Percentiles rank a stretch among this genome's conserved stretches.
Conservation (phyloP, 2,888 invertebrate species). For the Ligdia adustata region DNA sequence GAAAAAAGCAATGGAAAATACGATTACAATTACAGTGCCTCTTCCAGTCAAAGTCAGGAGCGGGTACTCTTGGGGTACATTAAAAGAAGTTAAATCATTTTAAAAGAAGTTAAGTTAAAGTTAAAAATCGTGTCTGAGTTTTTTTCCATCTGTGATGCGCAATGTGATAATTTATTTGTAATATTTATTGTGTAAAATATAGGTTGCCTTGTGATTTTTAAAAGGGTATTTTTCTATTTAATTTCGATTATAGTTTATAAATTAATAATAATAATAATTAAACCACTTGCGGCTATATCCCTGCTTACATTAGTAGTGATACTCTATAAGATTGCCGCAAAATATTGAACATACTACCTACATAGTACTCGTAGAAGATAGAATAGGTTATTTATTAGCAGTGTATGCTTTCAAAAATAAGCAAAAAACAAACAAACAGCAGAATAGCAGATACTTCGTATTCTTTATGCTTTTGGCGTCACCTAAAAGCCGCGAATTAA, state of each 20-base stretch:
- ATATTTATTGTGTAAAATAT: not conserved
- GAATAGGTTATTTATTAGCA: too few species aligned
- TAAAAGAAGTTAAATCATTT: conserved; percentile 47
- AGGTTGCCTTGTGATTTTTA: too few species aligned
- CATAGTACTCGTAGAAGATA: too few species aligned
- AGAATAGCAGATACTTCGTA: not conserved
- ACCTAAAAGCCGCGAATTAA: conserved; percentile 28
- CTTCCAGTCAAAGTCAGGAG: conserved; percentile 94
- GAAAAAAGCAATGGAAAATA: conserved; percentile 91
- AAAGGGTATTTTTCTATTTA: too few species aligned
- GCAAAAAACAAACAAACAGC: not conserved
- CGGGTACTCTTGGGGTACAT: conserved; percentile 91
- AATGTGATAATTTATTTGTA: conserved; percentile 44
- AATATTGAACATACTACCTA: too few species aligned
- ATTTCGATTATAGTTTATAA: too few species aligned
- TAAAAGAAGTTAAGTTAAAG: conserved; percentile 33
- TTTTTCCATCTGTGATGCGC: conserved; percentile 36
- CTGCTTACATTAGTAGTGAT: too few species aligned
- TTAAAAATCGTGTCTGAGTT: conserved; percentile 32
- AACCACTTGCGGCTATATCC: too few species aligned
- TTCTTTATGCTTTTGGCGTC: conserved; percentile 1
- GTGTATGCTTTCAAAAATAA: too few species aligned
- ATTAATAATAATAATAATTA: too few species aligned
- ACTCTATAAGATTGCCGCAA: too few species aligned
- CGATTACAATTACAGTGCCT: conserved; percentile 89